A percentile compares a stretch with the other conserved stretches of the same genome.
Evolutionary conservation across 2,797 vertebrate species (phyloP).

Genomic region (Urocyon cinereoargenteus): DNA sequence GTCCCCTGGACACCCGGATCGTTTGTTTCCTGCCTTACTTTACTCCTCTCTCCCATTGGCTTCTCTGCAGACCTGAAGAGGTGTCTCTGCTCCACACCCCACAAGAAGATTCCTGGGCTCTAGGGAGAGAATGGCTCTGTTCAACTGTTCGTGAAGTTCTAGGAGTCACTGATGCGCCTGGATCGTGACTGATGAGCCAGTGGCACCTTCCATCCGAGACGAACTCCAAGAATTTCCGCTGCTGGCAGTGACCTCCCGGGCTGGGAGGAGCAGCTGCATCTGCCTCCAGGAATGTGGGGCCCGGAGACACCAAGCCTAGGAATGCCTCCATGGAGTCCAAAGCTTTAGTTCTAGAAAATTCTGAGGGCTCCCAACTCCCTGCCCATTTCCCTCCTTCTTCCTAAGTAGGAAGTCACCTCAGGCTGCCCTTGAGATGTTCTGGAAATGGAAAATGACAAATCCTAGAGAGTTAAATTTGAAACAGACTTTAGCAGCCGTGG

Average conservation of each 20-base stretch:
- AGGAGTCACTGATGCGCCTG: background rate
- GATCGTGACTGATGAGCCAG: background rate
- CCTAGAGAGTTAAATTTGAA: background rate
- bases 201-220: constrained; percentile 63
- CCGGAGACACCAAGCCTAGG: background rate
- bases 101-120: background rate
- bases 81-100: background rate
- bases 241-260: background rate
- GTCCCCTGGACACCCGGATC: no score
- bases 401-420: background rate
- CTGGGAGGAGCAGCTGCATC: constrained; percentile 46
- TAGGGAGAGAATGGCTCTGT: background rate
- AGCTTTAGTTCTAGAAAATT: constrained; percentile 37
- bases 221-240: constrained; percentile 75
- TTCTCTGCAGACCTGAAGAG: background rate
- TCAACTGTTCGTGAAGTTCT: constrained; percentile 44
- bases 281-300: constrained; percentile 77
- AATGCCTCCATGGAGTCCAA: background rate
- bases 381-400: background rate
- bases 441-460: background rate
- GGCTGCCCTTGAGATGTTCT: background rate
- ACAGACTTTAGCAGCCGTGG: background rate
- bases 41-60: background rate
- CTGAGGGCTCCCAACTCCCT: background rate
- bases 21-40: background rate